Evolutionary conservation across 2,888 invertebrate genomes (phyloP), one percentile per base, ranked within the genome.

Genomic region (Synergus gifuensis): DNA sequence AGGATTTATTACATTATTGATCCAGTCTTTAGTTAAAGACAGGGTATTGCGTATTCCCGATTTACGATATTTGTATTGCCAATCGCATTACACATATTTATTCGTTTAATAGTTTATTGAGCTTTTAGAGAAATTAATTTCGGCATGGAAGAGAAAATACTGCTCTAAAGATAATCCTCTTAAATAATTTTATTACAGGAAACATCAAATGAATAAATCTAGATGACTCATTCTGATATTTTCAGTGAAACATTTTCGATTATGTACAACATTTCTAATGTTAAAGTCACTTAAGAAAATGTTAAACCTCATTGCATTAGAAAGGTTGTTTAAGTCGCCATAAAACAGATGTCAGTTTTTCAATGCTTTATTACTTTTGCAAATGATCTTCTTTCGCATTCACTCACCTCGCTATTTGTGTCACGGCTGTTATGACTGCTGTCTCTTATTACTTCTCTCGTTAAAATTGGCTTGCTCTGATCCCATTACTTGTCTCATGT

Each of bases 1-100:
- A 16, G 69, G 16, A 73, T 73, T 49, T 73, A 73, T 73, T 49
- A 49, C 49, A 73, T 49, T 69, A 69, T 69, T 73, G 69, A 73
- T 73, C 49, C 69, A n/a, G 44, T 44, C 22, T 14, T 54, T 36
- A 22, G 16, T 73, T 49, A 54, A 54, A 49, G 49, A 73, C 11
- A n/a, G 46, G 36, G 28, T 73, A 28, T 49, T 73, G 36, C 69
- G 36, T 73, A 49, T 73, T 73, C 60, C 60, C 22, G 12, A 11
- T 60, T 73, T 49, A 73, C 28, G 28, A 49, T 49, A 16, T 73
- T 73, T 73, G 46, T 69, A 69, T 69, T 69, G 66, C 42, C 22
- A 67, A 12, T 69, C 22, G 8, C 42, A 69, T 69, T 46, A 46
- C 28, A 46, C 16, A 9, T n/a, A 54, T 69, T 69, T 46, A 46